Percentiles rank a stretch among this genome's conserved stretches.
Conservation (phyloP, 2,113 vertebrate species). For the Copsychus sechellarum region DNA sequence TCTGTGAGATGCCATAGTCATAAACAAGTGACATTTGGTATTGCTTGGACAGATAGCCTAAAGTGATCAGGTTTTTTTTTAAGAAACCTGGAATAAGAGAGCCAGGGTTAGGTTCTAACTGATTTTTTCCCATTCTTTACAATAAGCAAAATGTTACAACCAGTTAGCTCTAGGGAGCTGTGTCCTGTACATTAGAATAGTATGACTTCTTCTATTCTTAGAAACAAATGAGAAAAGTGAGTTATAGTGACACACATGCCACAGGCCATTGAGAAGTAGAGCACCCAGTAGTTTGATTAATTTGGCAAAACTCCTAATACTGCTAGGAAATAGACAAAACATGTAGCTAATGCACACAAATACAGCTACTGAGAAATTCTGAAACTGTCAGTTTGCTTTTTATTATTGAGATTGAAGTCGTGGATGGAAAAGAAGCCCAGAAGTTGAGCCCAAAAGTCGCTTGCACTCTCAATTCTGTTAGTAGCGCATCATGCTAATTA, state of each 20-base stretch:
- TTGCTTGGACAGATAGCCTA: neutral
- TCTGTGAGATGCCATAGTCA: neutral
- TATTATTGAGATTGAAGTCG: neutral
- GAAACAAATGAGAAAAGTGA: neutral
- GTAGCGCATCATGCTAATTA: neutral
- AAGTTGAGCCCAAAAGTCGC: fast-evolving
- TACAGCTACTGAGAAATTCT: neutral
- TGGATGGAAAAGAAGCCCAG: neutral
- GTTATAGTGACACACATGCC: fast-evolving
- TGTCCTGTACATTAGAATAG: neutral
- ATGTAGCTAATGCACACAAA: neutral
- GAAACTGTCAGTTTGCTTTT: neutral
- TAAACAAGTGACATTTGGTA: neutral
- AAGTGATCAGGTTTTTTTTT: neutral
- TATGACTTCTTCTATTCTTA: neutral
- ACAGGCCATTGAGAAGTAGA: neutral
- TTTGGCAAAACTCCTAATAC: neutral
- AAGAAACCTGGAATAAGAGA: neutral
- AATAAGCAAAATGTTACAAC: neutral
- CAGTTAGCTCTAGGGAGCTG: neutral
- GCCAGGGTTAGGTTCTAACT: neutral
- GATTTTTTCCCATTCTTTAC: neutral
- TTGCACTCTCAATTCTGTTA: neutral
- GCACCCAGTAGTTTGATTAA: neutral
- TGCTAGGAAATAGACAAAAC: neutral